Evolutionary conservation across 1,140 invertebrate species (phyloP), one percentile per base, ranked within the genome.

Genomic region (Ephestia elutella): DNA sequence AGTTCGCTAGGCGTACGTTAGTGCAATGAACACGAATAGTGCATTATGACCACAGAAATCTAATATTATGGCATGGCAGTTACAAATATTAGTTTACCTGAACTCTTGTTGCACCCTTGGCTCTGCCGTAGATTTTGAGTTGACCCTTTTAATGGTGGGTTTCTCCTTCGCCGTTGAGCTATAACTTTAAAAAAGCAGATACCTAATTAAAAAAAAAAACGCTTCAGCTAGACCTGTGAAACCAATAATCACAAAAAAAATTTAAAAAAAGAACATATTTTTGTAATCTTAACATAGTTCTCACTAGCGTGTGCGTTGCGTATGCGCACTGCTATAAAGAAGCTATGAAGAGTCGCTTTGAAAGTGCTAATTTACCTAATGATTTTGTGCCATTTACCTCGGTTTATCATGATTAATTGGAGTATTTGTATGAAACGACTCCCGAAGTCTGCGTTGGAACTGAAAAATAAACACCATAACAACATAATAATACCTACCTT

Each of bases 381-480:
- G 7, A 58, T 15, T 56, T 53, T 19, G 57, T 58, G 11, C 48
- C 7, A 21, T 13, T 18, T 35, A 78, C 78, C 74, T 68, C 48
- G 61, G 54, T 65, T 71, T 75, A 18, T 71, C 66, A 8, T 65
- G 50, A 44, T 56, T 56, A 8, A 57, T 7, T 10, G 54, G 50
- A 18, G 17, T 67, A 8, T 80, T 73, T 5, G 60, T 32, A 17
- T 60, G 57, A 2, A 78, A 54, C 17, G 65, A 64, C 10, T 78
- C 78, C 8, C 75, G 73, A 3, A 74, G 56, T 68, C 71, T 68
- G 65, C 80, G 70, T 66, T 83, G 78, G 49, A 80, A 78, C 81
- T 84, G 53, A 54, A 72, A 57, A 70, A 64, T 20, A 25, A 50
- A 49, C 25, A 11, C 15, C 5, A 18, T 3, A 28, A 8, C 11